Base-by-base conservation (phyloP, 1,140 invertebrate species). In the Elymnias hypermnestra region DNA sequence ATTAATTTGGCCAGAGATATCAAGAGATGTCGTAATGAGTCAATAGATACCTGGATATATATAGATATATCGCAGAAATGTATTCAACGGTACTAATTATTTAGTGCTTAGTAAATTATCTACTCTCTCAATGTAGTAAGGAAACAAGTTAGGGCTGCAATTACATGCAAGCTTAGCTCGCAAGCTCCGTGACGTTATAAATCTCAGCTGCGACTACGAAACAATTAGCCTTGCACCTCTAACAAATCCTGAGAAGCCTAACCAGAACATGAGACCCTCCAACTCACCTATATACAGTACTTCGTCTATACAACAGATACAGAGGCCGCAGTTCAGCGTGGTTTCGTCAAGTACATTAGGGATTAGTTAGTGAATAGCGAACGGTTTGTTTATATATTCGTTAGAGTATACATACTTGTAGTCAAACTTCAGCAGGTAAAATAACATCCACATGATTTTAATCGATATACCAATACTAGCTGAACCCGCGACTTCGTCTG, bases 151-250 rank as follows among this genome's bases (percentile, higher is more conserved):
- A 36, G 8, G 15, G 10, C n/a, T 8, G 10, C 18, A 36, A 21
- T 25, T 39, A 39, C 22, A 47, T 29, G 23, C 29, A 33, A 26
- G 28, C 18, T 33, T 10, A 14, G 23, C 19, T 33, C 21, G 28
- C 23, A 48, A 36, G 28, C 51, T 42, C 44, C 58, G 57, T 69
- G 56, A 57, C 56, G 62, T 63, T 52, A 60, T 69, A 69, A 69
- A 69, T 65, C 50, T 55, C 49, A 45, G 17, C 39, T 45, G 42
- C 44, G 46, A 22, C 40, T 47, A 57, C 53, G 18, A 59, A 69
- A 69, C 62, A 69, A 69, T 69, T 69, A 69, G 58, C 57, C 56
- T 69, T 63, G 40, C 57, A 68, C 56, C 56, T 69, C 35, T 57
- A 53, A 56, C 44, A 39, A 53, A 44, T 56, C 36, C 52, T 40